Evolutionary conservation across 2,888 invertebrate genomes (phyloP).

Genomic region (Eupithecia subumbrata): DNA sequence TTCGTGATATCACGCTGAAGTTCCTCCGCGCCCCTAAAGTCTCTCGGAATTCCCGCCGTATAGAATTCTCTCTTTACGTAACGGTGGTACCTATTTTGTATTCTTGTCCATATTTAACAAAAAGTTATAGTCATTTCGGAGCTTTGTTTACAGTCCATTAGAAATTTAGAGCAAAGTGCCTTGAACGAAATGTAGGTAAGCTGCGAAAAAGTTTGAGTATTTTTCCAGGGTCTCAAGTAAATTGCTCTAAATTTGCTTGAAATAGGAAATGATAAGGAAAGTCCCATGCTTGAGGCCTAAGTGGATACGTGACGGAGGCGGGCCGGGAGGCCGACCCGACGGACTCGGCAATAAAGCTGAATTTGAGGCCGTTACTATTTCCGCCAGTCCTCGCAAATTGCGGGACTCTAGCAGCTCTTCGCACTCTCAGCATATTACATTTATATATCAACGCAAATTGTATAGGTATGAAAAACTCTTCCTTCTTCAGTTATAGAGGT

Average conservation of each 20-base stretch:
- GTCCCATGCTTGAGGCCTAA: slow-evolving; percentile 7
- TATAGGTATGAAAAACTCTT: background rate
- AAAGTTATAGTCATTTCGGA: background rate
- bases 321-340: background rate
- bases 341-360: slow-evolving; percentile 1
- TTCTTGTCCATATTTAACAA: slow-evolving; percentile 9
- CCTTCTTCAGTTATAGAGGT: background rate
- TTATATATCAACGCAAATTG: background rate
- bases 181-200: background rate
- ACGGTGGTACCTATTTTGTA: background rate
- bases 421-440: slow-evolving; percentile 2
- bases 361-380: background rate
- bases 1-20: background rate
- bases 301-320: slow-evolving; percentile 16
- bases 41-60: background rate
- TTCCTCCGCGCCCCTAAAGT: background rate
- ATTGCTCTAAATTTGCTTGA: background rate
- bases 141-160: background rate
- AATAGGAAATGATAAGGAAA: slow-evolving; percentile 12
- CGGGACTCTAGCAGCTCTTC: slow-evolving; percentile 1
- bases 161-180: background rate
- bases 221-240: background rate
- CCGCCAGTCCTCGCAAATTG: background rate
- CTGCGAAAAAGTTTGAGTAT: background rate
- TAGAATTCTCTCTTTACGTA: slow-evolving; percentile 3